Evolutionary conservation across 2,113 vertebrate genomes (phyloP), one percentile per base, ranked within the genome.

Genomic region (Corythoichthys intestinalis): DNA sequence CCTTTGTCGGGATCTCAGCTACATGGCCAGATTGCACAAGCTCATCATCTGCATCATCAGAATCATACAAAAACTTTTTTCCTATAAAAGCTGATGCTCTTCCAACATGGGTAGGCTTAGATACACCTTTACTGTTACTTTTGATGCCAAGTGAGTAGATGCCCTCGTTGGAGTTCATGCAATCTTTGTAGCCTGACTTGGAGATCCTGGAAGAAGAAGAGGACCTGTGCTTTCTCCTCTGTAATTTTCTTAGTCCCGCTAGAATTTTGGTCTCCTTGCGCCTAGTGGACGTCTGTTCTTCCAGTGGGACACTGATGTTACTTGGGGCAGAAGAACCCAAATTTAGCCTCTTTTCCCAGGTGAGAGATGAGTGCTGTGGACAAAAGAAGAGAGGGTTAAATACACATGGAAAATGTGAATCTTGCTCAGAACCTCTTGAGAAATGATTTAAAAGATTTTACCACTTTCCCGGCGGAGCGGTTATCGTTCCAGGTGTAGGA

Each of bases 91-190:
- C 79, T 10, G 20, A 39, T 53, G 78, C 69, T 67, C 88, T 87
- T 61, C 87, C 85, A 35, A 83, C 59, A 14, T 72, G 50, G 39
- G 85, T 80, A 2, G 91, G 89, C 10, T 90, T 94, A 17, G 79
- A 80, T 1, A 83, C 84, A 20, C 82, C 85, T 74, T 92, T 92
- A 61, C 86, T 85, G 7, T 81, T 79, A 65, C 85, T 92, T 78
- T 94, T 95, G 79, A 95, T 86, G 52, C 94, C 95, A 56, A 96
- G 92, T 38, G 96, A 97, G 86, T 98, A 98, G 85, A 98, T 98
- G 50, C 96, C 96, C 89, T 98, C 96, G 2, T 98, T 98, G 41
- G 96, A 98, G 89, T 96, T 94, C 96, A 96, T 97, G 84, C 95
- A 96, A 77, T 98, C 96, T 86, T 95, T 96, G 82, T 94, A 92